Base-by-base conservation (phyloP, 2,888 invertebrate genomes). In the Piscicola geometra region DNA sequence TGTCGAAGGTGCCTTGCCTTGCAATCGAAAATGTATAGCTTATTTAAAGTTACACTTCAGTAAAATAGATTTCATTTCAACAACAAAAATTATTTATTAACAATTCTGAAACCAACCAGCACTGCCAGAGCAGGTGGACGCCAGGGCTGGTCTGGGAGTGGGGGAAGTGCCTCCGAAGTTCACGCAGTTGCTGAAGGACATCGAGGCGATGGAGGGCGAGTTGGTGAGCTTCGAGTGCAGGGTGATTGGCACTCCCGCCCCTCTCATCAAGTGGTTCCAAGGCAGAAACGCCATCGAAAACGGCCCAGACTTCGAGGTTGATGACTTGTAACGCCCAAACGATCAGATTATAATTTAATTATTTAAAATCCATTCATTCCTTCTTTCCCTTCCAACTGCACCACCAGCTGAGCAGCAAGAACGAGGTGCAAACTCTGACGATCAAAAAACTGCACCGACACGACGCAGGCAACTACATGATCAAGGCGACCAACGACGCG, bases 401-500 rank as follows among this genome's bases (percentile, higher is more conserved):
- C 3, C 21, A 56, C 50, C 75, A 85, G 82, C 83, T 85, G 68
- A 82, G 82, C 72, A 82, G 83, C 30, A 82, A 83, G 80, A 83
- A 83, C 75, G 85, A 85, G 78, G 82, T 85, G 9, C 83, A 84
- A 78, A 88, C 88, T 76, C 85, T 93, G 71, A 89, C 88, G 79
- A 90, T 93, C 73, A 88, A 88, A 33, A 88, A 89, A 80, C 90
- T 89, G 0, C 87, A 87, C 76, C 88, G 89, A 0, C 89, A 90
- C 80, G 91, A 92, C 83, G 90, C 90, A 81, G 92, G 92, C 28
- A 91, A 90, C 77, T 93, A 92, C 83, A 90, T 91, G 64, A 91
- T 90, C 12, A 91, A 91, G 83, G 92, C 92, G 0, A 88, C 88
- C 0, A 92, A 92, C 83, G 83, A 87, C 36, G 88, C 89, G 9